Base-by-base conservation (phyloP, 2,888 invertebrate genomes). In the Galeruca laticollis region DNA sequence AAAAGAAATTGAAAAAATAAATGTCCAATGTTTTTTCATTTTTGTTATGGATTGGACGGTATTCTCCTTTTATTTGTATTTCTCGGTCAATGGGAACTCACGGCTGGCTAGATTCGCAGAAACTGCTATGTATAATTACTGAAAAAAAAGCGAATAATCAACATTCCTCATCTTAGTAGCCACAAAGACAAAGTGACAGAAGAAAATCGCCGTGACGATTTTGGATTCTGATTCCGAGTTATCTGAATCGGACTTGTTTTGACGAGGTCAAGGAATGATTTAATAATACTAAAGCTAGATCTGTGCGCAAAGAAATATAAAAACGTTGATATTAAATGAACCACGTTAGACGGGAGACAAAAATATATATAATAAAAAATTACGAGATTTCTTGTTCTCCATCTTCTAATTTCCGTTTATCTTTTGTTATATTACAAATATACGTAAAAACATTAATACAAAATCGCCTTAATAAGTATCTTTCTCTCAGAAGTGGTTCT, bases 231-330 rank as follows among this genome's bases (percentile, higher is more conserved):
- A 65, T 31, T 47, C 15, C 49, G 15, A 54, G 33, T 47, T n/a
- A 26, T 54, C 31, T 57, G 56, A 51, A 57, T 43, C 64, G 65
- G 47, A 57, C 49, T 49, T 59, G 35, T 60, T 66, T 37, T 52
- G 60, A 60, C 52, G 66, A 59, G 66, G 66, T 66, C 66, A 60
- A 66, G 40, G 60, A 60, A 60, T 33, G 33, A 13, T 51, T 47
- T 26, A 49, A 21, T 57, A n/a, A 10, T 15, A 8, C 10, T 57
- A 33, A 57, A 31, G 26, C 52, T 26, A 2, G 5, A 2, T 21
- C 2, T 52, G n/a, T 26, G 4, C 26, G 52, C 5, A 15, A 5
- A 18, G 18, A 15, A 47, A 8, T n/a, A 47, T 15, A 5, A 15
- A 18, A 15, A 43, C 11, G 13, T n/a, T 26, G 6, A 26, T 5